These are phyloP conservation scores for Brenthis hecate DNA, from an alignment of 2,888 invertebrate species.

Conservation along the genomic window DNA sequence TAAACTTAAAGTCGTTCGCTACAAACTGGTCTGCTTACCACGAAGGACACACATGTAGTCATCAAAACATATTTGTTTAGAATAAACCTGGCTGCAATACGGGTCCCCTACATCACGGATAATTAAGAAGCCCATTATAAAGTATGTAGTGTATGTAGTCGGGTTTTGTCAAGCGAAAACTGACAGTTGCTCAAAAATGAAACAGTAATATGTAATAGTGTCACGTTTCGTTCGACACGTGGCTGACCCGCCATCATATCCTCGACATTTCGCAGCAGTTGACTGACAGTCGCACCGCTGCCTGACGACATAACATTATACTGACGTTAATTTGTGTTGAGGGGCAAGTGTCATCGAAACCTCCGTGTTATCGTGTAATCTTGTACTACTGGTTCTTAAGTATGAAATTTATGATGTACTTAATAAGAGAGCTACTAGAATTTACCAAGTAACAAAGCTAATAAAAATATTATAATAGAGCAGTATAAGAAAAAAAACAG, in stretches of 20 bases:
- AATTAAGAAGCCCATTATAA: slow-evolving; percentile 60
- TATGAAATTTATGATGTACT: slow-evolving; percentile 67
- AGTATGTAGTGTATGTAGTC: slow-evolving; percentile 54
- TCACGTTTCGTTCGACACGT: slow-evolving; percentile 74
- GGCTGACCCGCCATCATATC: slow-evolving; percentile 79
- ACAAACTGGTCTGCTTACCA: slow-evolving; percentile 68
- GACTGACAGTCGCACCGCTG: slow-evolving; percentile 73
- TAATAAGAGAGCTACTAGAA: slow-evolving; percentile 73
- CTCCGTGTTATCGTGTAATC: slow-evolving; percentile 68
- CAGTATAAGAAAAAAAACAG: slow-evolving; percentile 44
- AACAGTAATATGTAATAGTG: slow-evolving; percentile 73
- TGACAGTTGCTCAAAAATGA: slow-evolving; percentile 66
- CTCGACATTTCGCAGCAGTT: slow-evolving; percentile 77
- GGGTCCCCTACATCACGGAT: slow-evolving; percentile 67
- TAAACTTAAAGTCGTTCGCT: slow-evolving; percentile 44
- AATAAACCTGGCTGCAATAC: slow-evolving; percentile 77
- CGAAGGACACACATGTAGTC: slow-evolving; percentile 74
- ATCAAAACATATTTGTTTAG: slow-evolving; percentile 68
- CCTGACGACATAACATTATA: slow-evolving; percentile 74
- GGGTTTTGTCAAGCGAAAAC: slow-evolving; percentile 72
- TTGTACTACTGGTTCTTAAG: slow-evolving; percentile 64
- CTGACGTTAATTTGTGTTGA: slow-evolving; percentile 75
- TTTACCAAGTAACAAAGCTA: slow-evolving; percentile 54
- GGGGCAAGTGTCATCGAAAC: slow-evolving; percentile 65
- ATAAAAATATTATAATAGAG: slow-evolving; percentile 55